Conservation (phyloP, 1,140 invertebrate genomes). For the Ylistrum balloti region DNA sequence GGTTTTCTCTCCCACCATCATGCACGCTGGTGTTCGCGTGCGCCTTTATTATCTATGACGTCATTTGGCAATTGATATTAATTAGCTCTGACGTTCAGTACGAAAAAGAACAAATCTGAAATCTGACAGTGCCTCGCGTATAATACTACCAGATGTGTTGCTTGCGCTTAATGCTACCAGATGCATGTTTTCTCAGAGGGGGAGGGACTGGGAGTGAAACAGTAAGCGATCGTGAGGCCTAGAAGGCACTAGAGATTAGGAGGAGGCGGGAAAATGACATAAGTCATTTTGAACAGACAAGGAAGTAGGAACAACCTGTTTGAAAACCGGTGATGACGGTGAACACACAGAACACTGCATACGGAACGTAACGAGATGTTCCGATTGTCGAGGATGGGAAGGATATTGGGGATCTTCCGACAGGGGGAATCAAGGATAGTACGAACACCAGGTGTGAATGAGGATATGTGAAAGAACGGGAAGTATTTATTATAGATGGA, state of each 20-base stretch:
- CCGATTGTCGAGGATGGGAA: too few species aligned
- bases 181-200: neutral
- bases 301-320: too few species aligned
- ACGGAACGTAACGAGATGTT: too few species aligned
- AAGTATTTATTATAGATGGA: too few species aligned
- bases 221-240: neutral
- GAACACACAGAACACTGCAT: too few species aligned
- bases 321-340: too few species aligned
- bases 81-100: neutral
- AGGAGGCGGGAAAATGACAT: neutral
- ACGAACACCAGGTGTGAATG: too few species aligned
- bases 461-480: too few species aligned
- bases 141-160: constrained; percentile 13
- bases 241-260: neutral
- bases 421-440: too few species aligned
- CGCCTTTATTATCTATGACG: constrained; percentile 26
- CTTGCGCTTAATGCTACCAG: neutral
- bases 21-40: constrained; percentile 8
- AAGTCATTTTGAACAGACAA: neutral
- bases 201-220: neutral
- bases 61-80: neutral
- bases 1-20: neutral
- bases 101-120: constrained; percentile 1
- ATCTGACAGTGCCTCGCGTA: neutral
- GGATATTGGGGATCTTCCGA: too few species aligned